Evolutionary conservation across 2,797 vertebrate species (phyloP), one percentile per base, ranked within the genome.

Genomic region (Paramormyrops hopkinsi): DNA sequence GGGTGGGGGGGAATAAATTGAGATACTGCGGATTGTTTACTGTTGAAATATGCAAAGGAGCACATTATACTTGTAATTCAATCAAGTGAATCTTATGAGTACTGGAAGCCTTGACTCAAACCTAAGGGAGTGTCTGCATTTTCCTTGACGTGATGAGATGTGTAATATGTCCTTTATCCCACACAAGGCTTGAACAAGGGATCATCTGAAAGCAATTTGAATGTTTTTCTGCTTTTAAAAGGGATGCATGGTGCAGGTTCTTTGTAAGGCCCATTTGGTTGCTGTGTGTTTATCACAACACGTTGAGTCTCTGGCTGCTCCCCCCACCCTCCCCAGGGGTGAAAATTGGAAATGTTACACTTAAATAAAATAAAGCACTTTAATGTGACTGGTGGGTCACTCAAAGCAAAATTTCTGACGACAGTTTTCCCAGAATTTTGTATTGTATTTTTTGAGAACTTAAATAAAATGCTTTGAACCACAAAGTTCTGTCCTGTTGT

Each of bases 361-460:
- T 89, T 54, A n/a, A 53, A 53, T 22, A 51, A 82, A 82, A 83
- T 48, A 76, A 88, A 88, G 88, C 88, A 89, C 88, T 89, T 89
- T 83, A 89, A 37, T 54, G 53, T 89, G 73, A 89, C 88, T 89
- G 51, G 88, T 73, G 33, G 65, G 50, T 88, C 73, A 79, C 73
- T 79, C 73, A 56, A 79, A 88, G 88, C 51, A 56, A 56, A 89
- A 89, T 84, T 89, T 89, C 73, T 88, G 50, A 56, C 1, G 53
- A 89, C 88, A n/a, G 33, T 29, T 56, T 83, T 41, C 62, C 76
- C 88, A 89, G 88, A 83, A 89, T 89, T 89, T 89, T 89, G 88
- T 89, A 89, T 83, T 83, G 76, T 89, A 83, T 89, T 89, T 89
- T 89, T 82, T 84, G 88, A 89, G 76, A 89, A 53, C 69, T 89